Evolutionary conservation across 2,113 vertebrate genomes (phyloP).

Genomic region (Cygnus buccinator): DNA sequence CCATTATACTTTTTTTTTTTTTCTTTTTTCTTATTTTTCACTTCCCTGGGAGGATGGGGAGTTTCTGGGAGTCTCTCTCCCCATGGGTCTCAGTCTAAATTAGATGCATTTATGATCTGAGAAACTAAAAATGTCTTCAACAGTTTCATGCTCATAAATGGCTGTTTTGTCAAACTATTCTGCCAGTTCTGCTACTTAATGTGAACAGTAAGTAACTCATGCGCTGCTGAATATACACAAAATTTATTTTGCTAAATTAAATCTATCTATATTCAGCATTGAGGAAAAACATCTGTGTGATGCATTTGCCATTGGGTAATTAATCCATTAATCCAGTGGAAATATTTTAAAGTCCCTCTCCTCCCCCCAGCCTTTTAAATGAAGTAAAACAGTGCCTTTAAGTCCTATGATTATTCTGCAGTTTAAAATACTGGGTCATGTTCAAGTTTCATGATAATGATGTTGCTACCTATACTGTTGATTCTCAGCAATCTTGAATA

Average conservation of each 20-base stretch:
- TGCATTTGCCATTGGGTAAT: constrained; percentile 47
- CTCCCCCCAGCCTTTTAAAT: neutral
- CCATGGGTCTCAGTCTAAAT: constrained; percentile 36
- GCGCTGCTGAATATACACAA: constrained; percentile 42
- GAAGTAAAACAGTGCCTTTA: constrained; percentile 8
- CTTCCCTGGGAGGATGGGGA: constrained; percentile 33
- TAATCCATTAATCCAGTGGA: constrained; percentile 65
- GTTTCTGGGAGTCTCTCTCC: constrained; percentile 28
- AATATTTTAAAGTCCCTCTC: constrained; percentile 48
- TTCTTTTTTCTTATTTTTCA: neutral
- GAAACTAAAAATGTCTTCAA: constrained; percentile 46
- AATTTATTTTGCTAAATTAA: constrained; percentile 70
- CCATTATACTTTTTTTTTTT: constrained; percentile 66
- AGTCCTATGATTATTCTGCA: neutral
- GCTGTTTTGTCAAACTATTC: constrained; percentile 43
- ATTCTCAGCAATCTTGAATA: neutral
- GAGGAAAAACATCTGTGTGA: constrained; percentile 46
- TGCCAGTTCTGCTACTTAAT: constrained; percentile 59
- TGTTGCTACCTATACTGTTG: neutral
- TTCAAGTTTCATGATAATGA: neutral
- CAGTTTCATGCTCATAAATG: constrained; percentile 30
- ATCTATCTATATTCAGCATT: constrained; percentile 50
- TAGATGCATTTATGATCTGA: constrained; percentile 55
- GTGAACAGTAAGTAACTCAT: constrained; percentile 60
- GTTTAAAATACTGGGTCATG: neutral